Conservation (phyloP, 2,797 vertebrate genomes). For the Zenarchopterus dispar region DNA sequence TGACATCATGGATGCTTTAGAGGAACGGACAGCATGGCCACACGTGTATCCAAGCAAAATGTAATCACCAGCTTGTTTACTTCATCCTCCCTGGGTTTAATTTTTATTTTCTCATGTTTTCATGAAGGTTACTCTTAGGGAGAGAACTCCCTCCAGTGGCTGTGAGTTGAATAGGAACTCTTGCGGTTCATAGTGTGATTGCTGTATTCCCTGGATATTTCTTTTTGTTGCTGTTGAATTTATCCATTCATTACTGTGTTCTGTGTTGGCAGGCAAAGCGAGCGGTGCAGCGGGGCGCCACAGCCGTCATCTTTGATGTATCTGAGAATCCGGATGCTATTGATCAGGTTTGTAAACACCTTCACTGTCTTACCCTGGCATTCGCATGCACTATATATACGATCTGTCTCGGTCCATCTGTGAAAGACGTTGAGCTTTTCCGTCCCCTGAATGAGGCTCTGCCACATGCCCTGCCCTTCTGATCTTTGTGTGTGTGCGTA, state of each 20-base stretch:
- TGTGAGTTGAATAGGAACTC: neutral
- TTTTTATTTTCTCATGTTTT: constrained; percentile 1
- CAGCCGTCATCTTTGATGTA: constrained; percentile 98
- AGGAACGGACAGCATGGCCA: constrained; percentile 18
- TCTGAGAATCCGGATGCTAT: constrained; percentile 99
- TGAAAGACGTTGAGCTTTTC: constrained; percentile 8
- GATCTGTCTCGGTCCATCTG: constrained; percentile 19
- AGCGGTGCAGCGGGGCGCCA: constrained; percentile 96
- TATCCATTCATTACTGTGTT: constrained; percentile 20
- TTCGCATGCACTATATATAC: constrained; percentile 6
- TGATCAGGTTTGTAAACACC: constrained; percentile 87
- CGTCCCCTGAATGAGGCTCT: constrained; percentile 25
- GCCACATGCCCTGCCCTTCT: constrained; percentile 43
- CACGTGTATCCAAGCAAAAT: constrained; percentile 32
- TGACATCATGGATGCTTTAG: constrained; percentile 39
- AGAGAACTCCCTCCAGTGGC: constrained; percentile 85
- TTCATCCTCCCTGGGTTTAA: neutral
- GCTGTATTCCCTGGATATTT: neutral
- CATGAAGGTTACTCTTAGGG: constrained; percentile 25
- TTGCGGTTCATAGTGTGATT: neutral
- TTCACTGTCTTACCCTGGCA: constrained; percentile 9
- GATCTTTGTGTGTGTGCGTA: constrained; percentile 2
- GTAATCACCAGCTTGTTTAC: constrained; percentile 51
- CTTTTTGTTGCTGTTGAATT: neutral
- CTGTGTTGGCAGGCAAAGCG: constrained; percentile 89